Conservation (phyloP, 2,797 vertebrate genomes). For the Aplochiton taeniatus region DNA sequence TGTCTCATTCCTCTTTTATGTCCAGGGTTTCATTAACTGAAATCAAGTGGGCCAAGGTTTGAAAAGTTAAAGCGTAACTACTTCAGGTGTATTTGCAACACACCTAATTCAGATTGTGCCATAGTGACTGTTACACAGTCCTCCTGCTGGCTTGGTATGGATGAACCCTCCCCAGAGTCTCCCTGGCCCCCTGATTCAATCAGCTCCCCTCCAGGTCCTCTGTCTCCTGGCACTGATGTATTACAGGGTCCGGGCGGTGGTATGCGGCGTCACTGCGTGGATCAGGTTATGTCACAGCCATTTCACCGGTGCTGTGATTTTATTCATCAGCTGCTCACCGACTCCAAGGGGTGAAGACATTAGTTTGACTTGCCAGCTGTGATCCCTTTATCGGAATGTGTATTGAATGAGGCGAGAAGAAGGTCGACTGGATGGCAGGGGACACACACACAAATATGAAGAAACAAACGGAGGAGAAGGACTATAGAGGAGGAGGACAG, state of each 20-base stretch:
- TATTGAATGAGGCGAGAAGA: slow-evolving; percentile 66
- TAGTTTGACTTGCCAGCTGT: slow-evolving; percentile 68
- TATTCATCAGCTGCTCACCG: slow-evolving; percentile 63
- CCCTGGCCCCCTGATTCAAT: slow-evolving; percentile 73
- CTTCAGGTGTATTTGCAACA: too few species aligned
- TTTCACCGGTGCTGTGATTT: slow-evolving; percentile 63
- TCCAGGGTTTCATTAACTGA: too few species aligned
- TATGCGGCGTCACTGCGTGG: slow-evolving; percentile 69
- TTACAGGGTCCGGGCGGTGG: slow-evolving; percentile 64
- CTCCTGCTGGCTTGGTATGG: slow-evolving; percentile 47
- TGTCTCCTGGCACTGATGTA: slow-evolving; percentile 82
- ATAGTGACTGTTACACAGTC: neutral
- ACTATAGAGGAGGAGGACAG: slow-evolving; percentile 28
- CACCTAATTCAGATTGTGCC: slow-evolving; percentile 17
- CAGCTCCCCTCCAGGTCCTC: slow-evolving; percentile 65
- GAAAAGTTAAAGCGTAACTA: too few species aligned
- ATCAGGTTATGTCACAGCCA: slow-evolving; percentile 80
- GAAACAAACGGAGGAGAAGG: slow-evolving; percentile 23
- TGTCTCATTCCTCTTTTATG: too few species aligned
- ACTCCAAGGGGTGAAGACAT: slow-evolving; percentile 68
- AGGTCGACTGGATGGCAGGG: slow-evolving; percentile 65
- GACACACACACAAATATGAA: neutral
- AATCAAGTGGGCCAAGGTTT: too few species aligned
- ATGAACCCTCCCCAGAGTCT: slow-evolving; percentile 70
- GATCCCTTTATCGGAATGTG: slow-evolving; percentile 71